Base-by-base conservation (phyloP, 2,113 vertebrate species). In the Potamarius usumacintae region DNA sequence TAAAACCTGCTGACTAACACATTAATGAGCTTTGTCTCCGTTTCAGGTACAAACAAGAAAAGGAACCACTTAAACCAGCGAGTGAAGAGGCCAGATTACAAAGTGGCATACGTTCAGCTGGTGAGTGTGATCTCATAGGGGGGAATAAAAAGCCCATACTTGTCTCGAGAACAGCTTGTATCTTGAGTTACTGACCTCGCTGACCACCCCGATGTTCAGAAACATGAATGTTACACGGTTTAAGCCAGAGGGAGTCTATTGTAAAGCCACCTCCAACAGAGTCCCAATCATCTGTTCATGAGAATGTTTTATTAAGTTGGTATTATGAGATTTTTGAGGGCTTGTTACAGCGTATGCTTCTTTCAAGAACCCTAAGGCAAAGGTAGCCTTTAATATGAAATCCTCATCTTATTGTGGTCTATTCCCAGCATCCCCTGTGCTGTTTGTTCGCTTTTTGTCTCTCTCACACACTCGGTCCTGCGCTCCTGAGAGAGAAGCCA, bases 41-140 rank as follows among this genome's bases (percentile, higher is more conserved):
- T 77, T 63, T 22, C 91, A 97, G 97, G 98, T 90, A 96, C 95
- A 87, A 96, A 95, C 91, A 97, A 96, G 92, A 97, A 95, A 94
- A 96, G 96, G 84, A 97, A 99, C 89, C 95, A 97, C 89, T 95
- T 94, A 82, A 96, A 97, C 86, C 96, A 96, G 91, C 95, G 93
- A 42, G 93, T 98, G 84, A 99, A 99, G 94, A 92, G 92, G 80
- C 97, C 98, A 0, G 98, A 99, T 93, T 98, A 96, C 93, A 99
- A 99, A 94, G 97, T 99, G 0, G 98, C 98, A 30, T 99, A 99
- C 4, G 95, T 99, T 89, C 98, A 99, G 92, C 93, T 99, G 97
- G 98, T 99, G 92, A 98, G 98, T 93, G 86, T 74, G 7, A 88
- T 85, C 78, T 83, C 79, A 67, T 90, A 83, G 77, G 83, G 42